Evolutionary conservation across 2,888 invertebrate species (phyloP).

Genomic region (Dromius quadrimaculatus): DNA sequence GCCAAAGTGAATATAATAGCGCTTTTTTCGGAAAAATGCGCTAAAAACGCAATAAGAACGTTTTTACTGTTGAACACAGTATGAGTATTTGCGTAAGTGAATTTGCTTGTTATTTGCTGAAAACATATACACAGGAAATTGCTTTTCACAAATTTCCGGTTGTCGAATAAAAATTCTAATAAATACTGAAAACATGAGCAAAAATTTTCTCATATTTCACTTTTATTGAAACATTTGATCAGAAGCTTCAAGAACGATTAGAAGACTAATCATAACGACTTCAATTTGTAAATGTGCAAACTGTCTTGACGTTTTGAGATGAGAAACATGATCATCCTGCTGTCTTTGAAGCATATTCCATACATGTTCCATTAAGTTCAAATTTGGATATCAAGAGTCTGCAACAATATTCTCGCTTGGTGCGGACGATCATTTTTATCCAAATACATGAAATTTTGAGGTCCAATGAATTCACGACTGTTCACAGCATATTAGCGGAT

Average conservation of each 20-base stretch:
- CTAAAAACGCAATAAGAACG: slow-evolving; percentile 9
- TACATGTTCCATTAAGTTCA: neutral
- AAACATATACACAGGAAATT: slow-evolving; percentile 38
- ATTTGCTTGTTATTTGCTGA: slow-evolving; percentile 34
- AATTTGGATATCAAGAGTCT: neutral
- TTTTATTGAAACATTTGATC: no score
- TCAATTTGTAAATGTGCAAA: no score
- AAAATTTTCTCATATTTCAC: no score
- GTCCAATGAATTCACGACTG: neutral
- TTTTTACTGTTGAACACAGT: slow-evolving; percentile 17
- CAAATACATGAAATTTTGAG: neutral
- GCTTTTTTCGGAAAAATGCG: no score
- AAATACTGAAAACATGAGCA: no score
- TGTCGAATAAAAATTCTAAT: slow-evolving; percentile 27
- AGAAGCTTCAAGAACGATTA: no score
- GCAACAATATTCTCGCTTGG: neutral
- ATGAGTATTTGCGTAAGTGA: slow-evolving; percentile 37
- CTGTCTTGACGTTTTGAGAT: neutral
- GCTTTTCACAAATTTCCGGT: slow-evolving; percentile 24
- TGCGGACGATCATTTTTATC: neutral
- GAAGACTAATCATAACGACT: no score
- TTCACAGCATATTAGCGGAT: neutral
- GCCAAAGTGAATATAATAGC: no score
- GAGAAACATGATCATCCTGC: neutral
- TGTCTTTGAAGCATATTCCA: neutral